Percentiles rank a stretch among this genome's conserved stretches.
These are phyloP conservation scores for Sciurus niger DNA, from an alignment of 2,113 vertebrate species.

Conservation along the genomic window DNA sequence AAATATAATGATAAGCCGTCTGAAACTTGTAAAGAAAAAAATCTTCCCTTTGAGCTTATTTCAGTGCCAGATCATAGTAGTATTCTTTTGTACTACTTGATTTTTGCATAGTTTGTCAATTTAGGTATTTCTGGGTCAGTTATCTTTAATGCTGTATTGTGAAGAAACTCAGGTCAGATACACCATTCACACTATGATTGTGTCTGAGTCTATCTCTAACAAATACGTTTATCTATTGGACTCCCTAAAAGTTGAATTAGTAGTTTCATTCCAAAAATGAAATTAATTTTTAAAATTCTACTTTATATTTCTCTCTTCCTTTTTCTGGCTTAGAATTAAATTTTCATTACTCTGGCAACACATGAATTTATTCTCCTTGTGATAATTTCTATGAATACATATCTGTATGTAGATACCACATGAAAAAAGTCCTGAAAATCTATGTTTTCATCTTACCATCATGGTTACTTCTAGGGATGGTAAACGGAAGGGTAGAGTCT, in stretches of 20 bases:
- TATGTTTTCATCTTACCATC: not conserved
- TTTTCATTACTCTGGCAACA: slow-evolving; percentile 57
- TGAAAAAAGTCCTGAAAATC: not conserved
- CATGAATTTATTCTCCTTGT: slow-evolving; percentile 68
- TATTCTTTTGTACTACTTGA: slow-evolving; percentile 1
- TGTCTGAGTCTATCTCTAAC: slow-evolving; percentile 13
- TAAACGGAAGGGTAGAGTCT: not conserved
- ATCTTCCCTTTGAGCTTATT: slow-evolving; percentile 60
- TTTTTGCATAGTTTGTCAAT: slow-evolving; percentile 46
- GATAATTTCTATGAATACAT: slow-evolving; percentile 26
- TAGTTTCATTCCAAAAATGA: slow-evolving; percentile 62
- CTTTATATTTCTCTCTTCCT: slow-evolving; percentile 30
- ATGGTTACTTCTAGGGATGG: not conserved
- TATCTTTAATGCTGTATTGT: slow-evolving; percentile 41
- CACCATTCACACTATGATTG: not conserved
- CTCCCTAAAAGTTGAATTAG: slow-evolving; percentile 33
- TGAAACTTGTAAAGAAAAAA: not conserved
- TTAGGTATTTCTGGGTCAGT: slow-evolving; percentile 27
- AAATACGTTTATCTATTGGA: not conserved
- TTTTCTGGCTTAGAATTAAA: slow-evolving; percentile 55
- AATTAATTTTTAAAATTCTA: slow-evolving; percentile 53
- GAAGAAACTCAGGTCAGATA: slow-evolving; percentile 45
- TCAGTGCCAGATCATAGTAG: not conserved
- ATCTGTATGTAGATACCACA: not conserved
- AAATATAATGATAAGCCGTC: not conserved